phyloP scores from a whole-genome alignment of 2,113 vertebrate species.

The Oxyruncus cristatus region DNA sequence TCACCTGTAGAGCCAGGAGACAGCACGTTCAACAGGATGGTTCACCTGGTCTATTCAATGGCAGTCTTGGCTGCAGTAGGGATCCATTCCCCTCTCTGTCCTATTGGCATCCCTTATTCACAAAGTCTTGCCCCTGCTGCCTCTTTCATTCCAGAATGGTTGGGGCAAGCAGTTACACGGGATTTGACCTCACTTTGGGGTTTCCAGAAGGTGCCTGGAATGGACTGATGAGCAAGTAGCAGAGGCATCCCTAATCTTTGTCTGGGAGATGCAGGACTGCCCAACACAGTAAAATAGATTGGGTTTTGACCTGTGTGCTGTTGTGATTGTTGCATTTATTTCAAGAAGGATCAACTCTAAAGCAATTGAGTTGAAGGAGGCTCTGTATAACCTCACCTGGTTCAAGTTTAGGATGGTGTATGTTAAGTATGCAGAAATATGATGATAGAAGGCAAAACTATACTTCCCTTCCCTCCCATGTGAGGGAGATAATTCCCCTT shows the following conservation, averaged over 20 bases:
- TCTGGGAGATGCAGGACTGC: not conserved
- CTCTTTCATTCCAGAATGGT: not conserved
- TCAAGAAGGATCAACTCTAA: not conserved
- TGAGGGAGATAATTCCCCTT: not conserved
- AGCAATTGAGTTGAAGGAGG: not conserved
- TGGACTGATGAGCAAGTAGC: not conserved
- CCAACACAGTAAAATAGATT: not conserved
- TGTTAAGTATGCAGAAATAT: not conserved
- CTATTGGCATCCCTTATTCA: not conserved
- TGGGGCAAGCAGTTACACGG: not conserved
- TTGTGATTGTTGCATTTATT: not conserved
- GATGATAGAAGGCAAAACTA: not conserved
- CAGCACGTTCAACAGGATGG: accelerated
- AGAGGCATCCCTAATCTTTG: not conserved
- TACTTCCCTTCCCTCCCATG: not conserved
- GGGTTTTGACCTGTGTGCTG: not conserved
- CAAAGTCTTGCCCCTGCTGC: not conserved
- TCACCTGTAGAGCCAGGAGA: not conserved
- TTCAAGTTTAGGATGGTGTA: not conserved
- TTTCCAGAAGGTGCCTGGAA: not conserved
- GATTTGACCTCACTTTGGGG: not conserved
- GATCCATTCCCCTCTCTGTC: not conserved
- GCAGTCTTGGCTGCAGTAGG: not conserved
- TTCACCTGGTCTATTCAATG: not conserved
- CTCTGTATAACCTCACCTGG: not conserved